Evolutionary conservation across 2,888 invertebrate genomes (phyloP).

Genomic region (Cerastis leucographa): DNA sequence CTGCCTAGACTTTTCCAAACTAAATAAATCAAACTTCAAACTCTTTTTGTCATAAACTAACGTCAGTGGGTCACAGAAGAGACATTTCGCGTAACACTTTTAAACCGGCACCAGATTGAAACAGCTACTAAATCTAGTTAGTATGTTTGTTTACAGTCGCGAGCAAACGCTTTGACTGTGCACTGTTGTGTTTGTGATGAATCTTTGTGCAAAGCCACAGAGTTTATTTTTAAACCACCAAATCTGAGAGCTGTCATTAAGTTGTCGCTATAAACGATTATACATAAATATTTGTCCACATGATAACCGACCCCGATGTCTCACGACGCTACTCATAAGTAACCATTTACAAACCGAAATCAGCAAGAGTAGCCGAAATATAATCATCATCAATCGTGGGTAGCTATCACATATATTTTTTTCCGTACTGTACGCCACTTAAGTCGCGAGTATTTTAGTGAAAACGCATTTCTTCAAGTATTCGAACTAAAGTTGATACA

Average conservation of each 20-base stretch:
- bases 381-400: background rate
- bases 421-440: background rate
- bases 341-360: background rate
- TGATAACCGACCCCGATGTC: background rate
- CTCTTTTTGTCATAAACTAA: background rate
- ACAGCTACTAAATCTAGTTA: constrained; percentile 36
- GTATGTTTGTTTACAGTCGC: constrained; percentile 34
- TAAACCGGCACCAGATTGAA: constrained; percentile 41
- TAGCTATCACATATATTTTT: background rate
- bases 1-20: too few relatives aligned
- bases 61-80: background rate
- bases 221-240: background rate
- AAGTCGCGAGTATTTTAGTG: constrained; percentile 43
- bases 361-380: background rate
- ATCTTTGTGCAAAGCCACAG: constrained; percentile 4
- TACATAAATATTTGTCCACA: background rate
- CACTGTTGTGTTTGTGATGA: constrained; percentile 7
- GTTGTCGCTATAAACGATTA: background rate
- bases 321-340: background rate
- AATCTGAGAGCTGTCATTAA: background rate
- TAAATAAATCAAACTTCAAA: background rate
- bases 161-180: constrained; percentile 10
- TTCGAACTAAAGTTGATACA: background rate
- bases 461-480: background rate
- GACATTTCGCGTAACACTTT: constrained; percentile 19